Evolutionary conservation across 2,113 vertebrate species (phyloP).

Genomic region (Nibea coibor): DNA sequence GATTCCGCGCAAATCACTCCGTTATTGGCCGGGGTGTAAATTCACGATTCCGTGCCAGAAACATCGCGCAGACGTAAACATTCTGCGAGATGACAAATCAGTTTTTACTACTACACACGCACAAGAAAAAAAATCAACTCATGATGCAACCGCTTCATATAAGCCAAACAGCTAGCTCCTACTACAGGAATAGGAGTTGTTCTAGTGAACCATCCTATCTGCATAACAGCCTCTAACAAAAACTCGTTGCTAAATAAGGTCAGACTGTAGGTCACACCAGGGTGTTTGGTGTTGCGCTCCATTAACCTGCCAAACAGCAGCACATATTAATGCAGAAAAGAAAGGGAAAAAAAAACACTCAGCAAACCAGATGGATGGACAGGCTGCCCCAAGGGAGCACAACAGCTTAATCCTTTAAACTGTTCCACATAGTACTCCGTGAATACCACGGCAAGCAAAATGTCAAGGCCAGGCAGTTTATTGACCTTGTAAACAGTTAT

Average conservation of each 20-base stretch:
- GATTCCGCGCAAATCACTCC: constrained; percentile 69
- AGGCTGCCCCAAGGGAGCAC: constrained; percentile 65
- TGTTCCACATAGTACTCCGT: constrained; percentile 73
- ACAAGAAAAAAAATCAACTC: constrained; percentile 5
- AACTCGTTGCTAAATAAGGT: constrained; percentile 68
- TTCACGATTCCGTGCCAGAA: constrained; percentile 59
- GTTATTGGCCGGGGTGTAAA: constrained; percentile 59
- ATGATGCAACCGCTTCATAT: constrained; percentile 15
- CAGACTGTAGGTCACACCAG: constrained; percentile 66
- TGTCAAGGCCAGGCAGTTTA: constrained; percentile 71
- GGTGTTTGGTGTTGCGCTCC: constrained; percentile 70
- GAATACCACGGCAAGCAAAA: constrained; percentile 75
- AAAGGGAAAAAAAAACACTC: constrained; percentile 31
- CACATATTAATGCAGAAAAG: constrained; percentile 63
- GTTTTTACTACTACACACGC: constrained; percentile 17
- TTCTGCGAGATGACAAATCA: constrained; percentile 54
- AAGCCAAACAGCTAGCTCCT: background rate
- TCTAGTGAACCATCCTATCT: constrained; percentile 7
- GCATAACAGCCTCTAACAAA: constrained; percentile 41
- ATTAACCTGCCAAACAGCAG: constrained; percentile 74
- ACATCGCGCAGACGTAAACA: constrained; percentile 51
- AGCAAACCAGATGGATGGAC: constrained; percentile 58
- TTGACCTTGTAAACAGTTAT: constrained; percentile 78
- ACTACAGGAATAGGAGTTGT: background rate
- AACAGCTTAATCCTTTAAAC: constrained; percentile 81